phyloP scores from a whole-genome alignment of 2,888 invertebrate species.

The Drepanosiphum platanoidis region DNA sequence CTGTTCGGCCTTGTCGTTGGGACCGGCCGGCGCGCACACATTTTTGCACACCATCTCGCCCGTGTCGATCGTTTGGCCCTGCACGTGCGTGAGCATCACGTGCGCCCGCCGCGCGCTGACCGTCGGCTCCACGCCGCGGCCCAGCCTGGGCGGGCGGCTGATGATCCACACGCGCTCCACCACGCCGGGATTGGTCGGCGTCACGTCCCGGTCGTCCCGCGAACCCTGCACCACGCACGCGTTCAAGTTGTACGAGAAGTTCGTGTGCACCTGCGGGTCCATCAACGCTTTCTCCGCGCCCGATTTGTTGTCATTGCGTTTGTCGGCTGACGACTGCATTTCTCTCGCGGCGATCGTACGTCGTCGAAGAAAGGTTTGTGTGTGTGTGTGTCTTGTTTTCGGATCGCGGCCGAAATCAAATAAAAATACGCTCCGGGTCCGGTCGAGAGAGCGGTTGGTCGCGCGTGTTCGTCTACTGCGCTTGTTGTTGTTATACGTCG shows the following conservation, averaged over 20 bases:
- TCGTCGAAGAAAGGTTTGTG: no score
- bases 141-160: constrained; percentile 3
- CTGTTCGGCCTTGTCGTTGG: background rate
- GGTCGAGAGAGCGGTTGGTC: no score
- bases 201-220: constrained; percentile 10
- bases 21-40: constrained; percentile 5
- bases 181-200: background rate
- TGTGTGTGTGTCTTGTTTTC: no score
- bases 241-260: constrained; percentile 47
- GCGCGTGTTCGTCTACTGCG: no score
- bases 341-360: no score
- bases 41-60: constrained; percentile 39
- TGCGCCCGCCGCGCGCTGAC: constrained; percentile 22
- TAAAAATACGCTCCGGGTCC: no score
- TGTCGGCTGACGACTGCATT: no score
- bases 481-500: no score
- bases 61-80: constrained; percentile 53
- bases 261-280: constrained; percentile 29
- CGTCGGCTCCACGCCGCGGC: constrained; percentile 34
- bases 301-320: no score
- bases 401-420: no score
- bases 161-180: constrained; percentile 24
- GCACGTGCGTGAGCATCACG: constrained; percentile 48
- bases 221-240: constrained; percentile 44
- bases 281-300: background rate